phyloP scores from a whole-genome alignment of 2,797 vertebrate species.

The Cheirogaleus major region DNA sequence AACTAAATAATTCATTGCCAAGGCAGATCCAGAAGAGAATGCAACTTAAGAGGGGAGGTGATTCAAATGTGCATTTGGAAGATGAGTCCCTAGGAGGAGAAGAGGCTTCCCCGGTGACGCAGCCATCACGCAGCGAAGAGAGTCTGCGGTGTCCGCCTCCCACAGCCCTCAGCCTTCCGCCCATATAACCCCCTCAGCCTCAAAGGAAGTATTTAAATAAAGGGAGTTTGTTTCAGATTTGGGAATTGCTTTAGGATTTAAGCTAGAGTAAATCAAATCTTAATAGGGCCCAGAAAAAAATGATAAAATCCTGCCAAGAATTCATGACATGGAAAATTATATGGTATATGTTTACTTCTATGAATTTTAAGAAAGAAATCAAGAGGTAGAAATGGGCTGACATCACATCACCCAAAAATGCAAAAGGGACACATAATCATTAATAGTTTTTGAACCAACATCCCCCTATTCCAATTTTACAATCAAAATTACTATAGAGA shows the following conservation, averaged over 20 bases:
- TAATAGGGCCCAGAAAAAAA: background rate
- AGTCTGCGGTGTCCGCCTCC: background rate
- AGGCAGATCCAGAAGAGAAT: background rate
- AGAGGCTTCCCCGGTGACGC: background rate
- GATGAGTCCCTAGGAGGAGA: background rate
- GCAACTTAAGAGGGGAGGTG: background rate
- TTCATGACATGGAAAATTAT: constrained; percentile 21
- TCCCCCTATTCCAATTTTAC: background rate
- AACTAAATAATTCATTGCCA: background rate
- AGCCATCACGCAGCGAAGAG: background rate
- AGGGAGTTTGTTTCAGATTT: constrained; percentile 25
- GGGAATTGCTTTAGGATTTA: constrained; percentile 11
- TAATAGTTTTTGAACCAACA: constrained; percentile 10
- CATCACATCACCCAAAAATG: background rate
- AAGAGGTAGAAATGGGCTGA: constrained; percentile 19
- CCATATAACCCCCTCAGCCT: background rate
- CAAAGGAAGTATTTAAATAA: constrained; percentile 35
- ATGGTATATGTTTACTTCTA: constrained; percentile 9
- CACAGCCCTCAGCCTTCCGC: background rate
- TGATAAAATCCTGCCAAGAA: constrained; percentile 57
- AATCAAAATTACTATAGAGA: background rate
- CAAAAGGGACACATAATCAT: background rate
- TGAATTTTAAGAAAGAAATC: constrained; percentile 52
- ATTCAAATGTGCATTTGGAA: background rate
- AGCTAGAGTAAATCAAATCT: constrained; percentile 59